Evolutionary conservation across 2,113 vertebrate genomes (phyloP), one percentile per base, ranked within the genome.

Genomic region (Mormoops blainvillei): DNA sequence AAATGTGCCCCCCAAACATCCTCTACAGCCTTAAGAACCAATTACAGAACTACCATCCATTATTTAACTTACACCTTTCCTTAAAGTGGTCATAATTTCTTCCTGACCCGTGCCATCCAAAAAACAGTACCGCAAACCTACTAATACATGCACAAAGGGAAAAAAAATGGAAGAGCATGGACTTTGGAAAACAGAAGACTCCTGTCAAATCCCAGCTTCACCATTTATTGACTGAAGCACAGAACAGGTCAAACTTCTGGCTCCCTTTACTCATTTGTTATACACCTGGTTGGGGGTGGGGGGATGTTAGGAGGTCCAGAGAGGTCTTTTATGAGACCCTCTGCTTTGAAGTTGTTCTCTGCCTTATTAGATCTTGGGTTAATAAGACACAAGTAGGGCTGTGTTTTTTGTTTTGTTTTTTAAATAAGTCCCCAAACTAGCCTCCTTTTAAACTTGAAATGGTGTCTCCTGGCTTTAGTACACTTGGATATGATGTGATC

Each of bases 21-120:
- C 41, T 81, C 20, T 33, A 90, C 52, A 10, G 26, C 18, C 82
- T 65, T 71, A 52, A 85, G 31, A 89, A 80, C 36, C 89, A 89
- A n/a, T 70, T 63, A 58, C 16, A 33, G 65, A 80, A 45, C 10
- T 20, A 52, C 38, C 26, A 54, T 65, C 76, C 56, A 31, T 78
- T 48, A 58, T 19, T 52, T 63, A 43, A 74, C 43, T 58, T 86
- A 84, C 84, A 24, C 65, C 31, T 84, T 68, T 84, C 87, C 43
- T 73, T 61, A 48, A 31, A 38, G 28, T n/a, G 63, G 65, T 94
- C 70, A 63, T 24, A 43, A 38, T 84, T 56, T 89, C 71, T 45
- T 52, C 48, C 52, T 9, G 9, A 78, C 65, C 38, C 36, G 38
- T 41, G 68, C 63, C 70, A 56, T 6, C 10, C 43, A 48, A 41